These are phyloP conservation scores for Magallana angulata DNA, from an alignment of 1,140 invertebrate genomes.

Conservation along the genomic window DNA sequence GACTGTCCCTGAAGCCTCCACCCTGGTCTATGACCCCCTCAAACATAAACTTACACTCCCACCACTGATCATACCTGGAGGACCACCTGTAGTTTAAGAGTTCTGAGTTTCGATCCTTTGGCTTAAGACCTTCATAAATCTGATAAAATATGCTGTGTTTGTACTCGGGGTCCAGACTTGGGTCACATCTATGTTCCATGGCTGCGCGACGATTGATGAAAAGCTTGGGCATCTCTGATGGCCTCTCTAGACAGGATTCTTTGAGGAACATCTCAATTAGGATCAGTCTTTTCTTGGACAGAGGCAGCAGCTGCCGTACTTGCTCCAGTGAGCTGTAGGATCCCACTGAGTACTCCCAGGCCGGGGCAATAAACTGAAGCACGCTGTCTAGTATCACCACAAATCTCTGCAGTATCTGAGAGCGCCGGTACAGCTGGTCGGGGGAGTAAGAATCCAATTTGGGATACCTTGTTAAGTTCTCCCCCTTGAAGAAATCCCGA, in stretches of 20 bases:
- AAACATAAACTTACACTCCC: slow-evolving; percentile 80
- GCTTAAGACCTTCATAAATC: slow-evolving; percentile 78
- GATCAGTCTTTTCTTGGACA: slow-evolving; percentile 75
- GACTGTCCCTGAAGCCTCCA: slow-evolving; percentile 79
- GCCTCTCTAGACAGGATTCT: slow-evolving; percentile 73
- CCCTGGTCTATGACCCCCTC: slow-evolving; percentile 80
- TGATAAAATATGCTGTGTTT: slow-evolving; percentile 77
- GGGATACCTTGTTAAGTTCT: slow-evolving; percentile 75
- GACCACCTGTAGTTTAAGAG: slow-evolving; percentile 78
- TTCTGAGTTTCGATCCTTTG: slow-evolving; percentile 69
- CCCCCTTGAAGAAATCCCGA: slow-evolving; percentile 72
- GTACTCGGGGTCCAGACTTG: slow-evolving; percentile 68
- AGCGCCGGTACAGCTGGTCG: slow-evolving; percentile 73
- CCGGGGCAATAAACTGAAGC: slow-evolving; percentile 74
- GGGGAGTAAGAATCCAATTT: slow-evolving; percentile 71
- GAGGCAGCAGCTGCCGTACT: slow-evolving; percentile 74
- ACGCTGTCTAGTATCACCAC: slow-evolving; percentile 76
- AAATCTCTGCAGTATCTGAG: slow-evolving; percentile 69
- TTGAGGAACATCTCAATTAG: slow-evolving; percentile 77
- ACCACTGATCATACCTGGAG: slow-evolving; percentile 77
- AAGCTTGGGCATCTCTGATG: slow-evolving; percentile 72
- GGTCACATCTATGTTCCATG: slow-evolving; percentile 75
- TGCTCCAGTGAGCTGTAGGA: slow-evolving; percentile 70
- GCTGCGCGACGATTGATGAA: slow-evolving; percentile 77
- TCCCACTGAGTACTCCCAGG: slow-evolving; percentile 76